phyloP scores from a whole-genome alignment of 2,113 vertebrate genomes.

The Ranitomeya imitator region DNA sequence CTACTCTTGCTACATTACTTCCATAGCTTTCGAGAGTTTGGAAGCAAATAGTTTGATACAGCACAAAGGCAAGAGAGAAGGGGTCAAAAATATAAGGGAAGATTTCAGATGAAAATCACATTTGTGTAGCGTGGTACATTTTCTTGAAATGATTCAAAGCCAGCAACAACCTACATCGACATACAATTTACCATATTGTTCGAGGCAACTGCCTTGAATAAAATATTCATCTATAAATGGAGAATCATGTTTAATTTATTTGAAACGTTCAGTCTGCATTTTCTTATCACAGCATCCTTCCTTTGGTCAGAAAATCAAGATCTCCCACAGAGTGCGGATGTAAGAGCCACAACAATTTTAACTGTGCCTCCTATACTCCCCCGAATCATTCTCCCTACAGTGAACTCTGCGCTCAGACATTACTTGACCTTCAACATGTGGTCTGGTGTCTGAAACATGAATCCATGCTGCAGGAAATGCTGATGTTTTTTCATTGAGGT shows the following conservation, averaged over 20 bases:
- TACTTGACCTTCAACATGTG: conserved; percentile 11
- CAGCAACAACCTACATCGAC: background rate
- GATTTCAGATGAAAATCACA: background rate
- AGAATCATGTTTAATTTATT: conserved; percentile 42
- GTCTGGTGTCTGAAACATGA: conserved; percentile 21
- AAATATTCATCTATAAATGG: conserved; percentile 1
- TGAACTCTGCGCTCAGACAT: conserved; percentile 15
- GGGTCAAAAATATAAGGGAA: background rate
- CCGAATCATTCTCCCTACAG: background rate
- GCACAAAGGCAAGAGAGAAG: too few relatives aligned
- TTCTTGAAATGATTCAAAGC: background rate
- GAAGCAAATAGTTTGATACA: too few relatives aligned
- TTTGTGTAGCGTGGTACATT: background rate
- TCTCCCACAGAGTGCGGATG: conserved; percentile 46
- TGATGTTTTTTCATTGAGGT: conserved; percentile 53
- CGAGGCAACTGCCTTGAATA: background rate
- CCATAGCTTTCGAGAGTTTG: too few relatives aligned
- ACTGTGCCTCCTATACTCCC: conserved; percentile 36
- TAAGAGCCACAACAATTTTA: conserved; percentile 26
- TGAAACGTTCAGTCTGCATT: conserved; percentile 24
- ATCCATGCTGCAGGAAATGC: background rate
- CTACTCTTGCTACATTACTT: too few relatives aligned
- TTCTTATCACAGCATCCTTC: background rate
- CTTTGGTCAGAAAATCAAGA: background rate
- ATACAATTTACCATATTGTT: background rate